Evolutionary conservation across 2,888 invertebrate genomes (phyloP), one percentile per base, ranked within the genome.

Genomic region (Morpho deidamia): DNA sequence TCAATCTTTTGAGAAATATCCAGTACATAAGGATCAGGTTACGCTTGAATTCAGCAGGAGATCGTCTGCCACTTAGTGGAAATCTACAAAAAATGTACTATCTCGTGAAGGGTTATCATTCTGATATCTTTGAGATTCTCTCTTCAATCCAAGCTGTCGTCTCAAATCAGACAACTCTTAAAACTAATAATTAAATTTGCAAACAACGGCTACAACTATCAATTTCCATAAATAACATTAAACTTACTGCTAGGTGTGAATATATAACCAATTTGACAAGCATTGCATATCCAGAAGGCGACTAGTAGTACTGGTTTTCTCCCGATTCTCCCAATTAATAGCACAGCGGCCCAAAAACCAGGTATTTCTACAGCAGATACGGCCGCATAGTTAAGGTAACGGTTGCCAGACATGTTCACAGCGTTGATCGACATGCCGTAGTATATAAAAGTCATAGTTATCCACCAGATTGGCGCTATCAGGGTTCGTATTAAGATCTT

Each of bases 341-440:
- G 72, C 53, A 92, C 92, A 0, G 93, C 93, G n/a, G 92, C 72
- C 71, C 93, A 85, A 69, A 93, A 94, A 0, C 93, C 95, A 0
- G 95, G 95, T 56, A 95, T 92, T 78, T 95, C 95, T 2, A 94
- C 90, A 5, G 23, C 23, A 0, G 89, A 80, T 0, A 91, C 91
- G 39, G 91, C 69, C 8, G 94, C 92, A 67, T 62, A 95, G 72
- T 94, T 95, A 8, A 93, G 66, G 69, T 94, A 94, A 64, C 92
- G 92, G 70, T 94, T 91, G 7, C 93, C 94, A 14, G 92, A 90
- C 46, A 95, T 78, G 1, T 92, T 85, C 0, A 93, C 92, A 0
- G 94, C 92, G 72, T 93, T 94, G 42, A 95, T 79, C 1, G 93
- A 93, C 40, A 95, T 76, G 0, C 95, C 95, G 65, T 94, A 95